These are phyloP conservation scores for Cavia aperea DNA, from an alignment of 2,113 vertebrate species.

Conservation along the genomic window DNA sequence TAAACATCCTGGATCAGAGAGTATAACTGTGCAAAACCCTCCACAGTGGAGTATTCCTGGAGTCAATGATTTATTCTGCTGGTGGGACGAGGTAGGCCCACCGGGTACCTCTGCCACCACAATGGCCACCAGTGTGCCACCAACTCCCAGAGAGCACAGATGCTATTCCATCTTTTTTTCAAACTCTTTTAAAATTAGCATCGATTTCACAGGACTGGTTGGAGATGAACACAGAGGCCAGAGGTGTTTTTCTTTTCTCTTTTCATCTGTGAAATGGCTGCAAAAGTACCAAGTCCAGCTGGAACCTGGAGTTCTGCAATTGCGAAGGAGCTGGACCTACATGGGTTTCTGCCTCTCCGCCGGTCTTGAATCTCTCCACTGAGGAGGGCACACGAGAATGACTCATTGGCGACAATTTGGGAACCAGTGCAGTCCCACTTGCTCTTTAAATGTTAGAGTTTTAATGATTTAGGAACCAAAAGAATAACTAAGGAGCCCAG, in stretches of 20 bases:
- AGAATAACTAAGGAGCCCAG: conserved; percentile 78
- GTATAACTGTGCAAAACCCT: conserved; percentile 69
- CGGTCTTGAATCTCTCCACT: rapidly evolving
- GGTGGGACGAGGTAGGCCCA: conserved; percentile 48
- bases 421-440: conserved; percentile 47
- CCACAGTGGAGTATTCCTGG: conserved; percentile 52
- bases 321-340: background rate
- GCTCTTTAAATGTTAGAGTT: conserved; percentile 70
- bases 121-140: conserved; percentile 30
- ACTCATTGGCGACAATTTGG: conserved; percentile 46
- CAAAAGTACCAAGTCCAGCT: background rate
- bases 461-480: conserved; percentile 82
- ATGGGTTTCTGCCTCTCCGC: rapidly evolving
- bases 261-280: background rate
- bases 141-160: background rate
- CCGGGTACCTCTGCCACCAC: background rate
- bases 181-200: background rate
- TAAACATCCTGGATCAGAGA: conserved; percentile 71
- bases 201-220: conserved; percentile 37
- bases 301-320: background rate
- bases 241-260: background rate
- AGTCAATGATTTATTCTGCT: conserved; percentile 72
- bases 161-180: background rate
- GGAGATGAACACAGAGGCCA: background rate
- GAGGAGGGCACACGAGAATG: background rate